Evolutionary conservation across 1,140 invertebrate species (phyloP).

Genomic region (Cecropterus lyciades): DNA sequence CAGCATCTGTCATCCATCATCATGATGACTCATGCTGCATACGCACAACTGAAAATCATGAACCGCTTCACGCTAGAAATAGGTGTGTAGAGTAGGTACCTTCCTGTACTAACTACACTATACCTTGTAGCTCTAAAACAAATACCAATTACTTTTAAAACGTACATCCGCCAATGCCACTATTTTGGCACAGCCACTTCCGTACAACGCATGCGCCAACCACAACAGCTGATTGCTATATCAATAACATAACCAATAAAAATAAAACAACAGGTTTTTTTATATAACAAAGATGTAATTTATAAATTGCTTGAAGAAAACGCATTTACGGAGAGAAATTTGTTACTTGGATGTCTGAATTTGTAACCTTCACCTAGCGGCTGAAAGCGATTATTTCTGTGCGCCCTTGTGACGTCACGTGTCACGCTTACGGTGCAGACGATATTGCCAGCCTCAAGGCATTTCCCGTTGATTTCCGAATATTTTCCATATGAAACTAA

Average conservation of each 20-base stretch:
- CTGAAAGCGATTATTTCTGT: slow-evolving; percentile 73
- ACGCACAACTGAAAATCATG: too few relatives aligned
- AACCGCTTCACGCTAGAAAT: too few relatives aligned
- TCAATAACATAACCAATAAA: slow-evolving; percentile 44
- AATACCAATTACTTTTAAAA: background rate
- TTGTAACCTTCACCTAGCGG: slow-evolving; percentile 66
- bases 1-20: too few relatives aligned
- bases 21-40: too few relatives aligned
- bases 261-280: slow-evolving; percentile 24
- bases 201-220: slow-evolving; percentile 47
- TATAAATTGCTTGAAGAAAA: too few relatives aligned
- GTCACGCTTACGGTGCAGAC: slow-evolving; percentile 53
- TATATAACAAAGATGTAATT: too few relatives aligned
- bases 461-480: too few relatives aligned
- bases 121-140: too few relatives aligned
- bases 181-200: slow-evolving; percentile 46
- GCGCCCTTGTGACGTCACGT: slow-evolving; percentile 75
- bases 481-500: too few relatives aligned
- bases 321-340: slow-evolving; percentile 19
- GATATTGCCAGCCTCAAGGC: slow-evolving; percentile 53
- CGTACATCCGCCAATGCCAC: slow-evolving; percentile 41
- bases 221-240: slow-evolving; percentile 58
- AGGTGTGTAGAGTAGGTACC: too few relatives aligned
- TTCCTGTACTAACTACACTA: too few relatives aligned
- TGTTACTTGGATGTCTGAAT: background rate